A percentile compares a stretch with the other conserved stretches of the same genome.
Conservation (phyloP, 1,140 invertebrate genomes). For the Myzus persicae region DNA sequence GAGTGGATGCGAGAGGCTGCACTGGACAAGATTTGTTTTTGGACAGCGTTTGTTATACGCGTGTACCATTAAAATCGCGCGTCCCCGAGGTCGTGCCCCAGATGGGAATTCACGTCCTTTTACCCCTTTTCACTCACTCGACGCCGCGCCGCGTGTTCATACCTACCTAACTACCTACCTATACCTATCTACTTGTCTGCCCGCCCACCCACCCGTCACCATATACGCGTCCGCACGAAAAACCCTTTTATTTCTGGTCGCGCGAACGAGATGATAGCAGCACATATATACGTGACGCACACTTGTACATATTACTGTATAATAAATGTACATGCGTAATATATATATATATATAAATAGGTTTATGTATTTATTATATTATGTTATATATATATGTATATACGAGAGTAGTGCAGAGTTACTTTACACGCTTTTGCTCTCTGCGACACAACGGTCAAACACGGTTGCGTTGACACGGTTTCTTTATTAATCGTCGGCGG, state of each 20-base stretch:
- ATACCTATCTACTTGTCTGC: not conserved
- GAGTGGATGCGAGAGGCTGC: not conserved
- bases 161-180: not conserved
- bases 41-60: slow-evolving; percentile 44
- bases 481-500: not conserved
- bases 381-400: not conserved
- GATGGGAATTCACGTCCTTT: slow-evolving; percentile 43
- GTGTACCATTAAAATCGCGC: slow-evolving; percentile 33
- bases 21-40: slow-evolving; percentile 56
- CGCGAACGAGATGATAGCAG: not conserved
- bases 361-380: not conserved
- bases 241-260: not conserved
- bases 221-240: not conserved
- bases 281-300: not conserved
- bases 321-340: not conserved
- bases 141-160: not conserved
- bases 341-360: too few relatives aligned
- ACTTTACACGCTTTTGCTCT: slow-evolving; percentile 21
- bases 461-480: not conserved
- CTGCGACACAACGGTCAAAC: not conserved
- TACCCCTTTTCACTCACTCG: not conserved
- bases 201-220: not conserved
- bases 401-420: too few relatives aligned
- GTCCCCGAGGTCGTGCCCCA: slow-evolving; percentile 38
- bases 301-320: not conserved